phyloP scores from a whole-genome alignment of 2,113 vertebrate species.

The Hippopotamus amphibius region DNA sequence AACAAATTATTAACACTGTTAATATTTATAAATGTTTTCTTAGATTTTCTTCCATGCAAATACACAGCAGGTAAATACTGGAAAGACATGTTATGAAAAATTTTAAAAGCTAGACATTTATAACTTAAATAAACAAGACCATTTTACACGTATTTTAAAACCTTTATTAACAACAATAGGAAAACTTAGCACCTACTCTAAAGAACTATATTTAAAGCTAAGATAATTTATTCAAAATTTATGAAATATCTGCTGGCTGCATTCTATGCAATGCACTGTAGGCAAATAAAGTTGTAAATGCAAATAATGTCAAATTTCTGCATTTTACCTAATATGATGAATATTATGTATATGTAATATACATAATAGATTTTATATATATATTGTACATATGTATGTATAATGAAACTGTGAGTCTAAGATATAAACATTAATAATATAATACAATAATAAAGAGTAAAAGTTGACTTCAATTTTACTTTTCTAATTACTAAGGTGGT shows the following conservation, averaged over 20 bases:
- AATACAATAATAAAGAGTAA: neutral
- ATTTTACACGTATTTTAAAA: neutral
- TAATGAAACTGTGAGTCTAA: neutral
- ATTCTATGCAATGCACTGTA: neutral
- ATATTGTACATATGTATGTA: neutral
- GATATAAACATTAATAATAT: neutral
- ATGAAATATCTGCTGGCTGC: neutral
- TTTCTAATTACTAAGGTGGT: neutral
- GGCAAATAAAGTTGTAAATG: neutral
- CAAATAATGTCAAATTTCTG: neutral
- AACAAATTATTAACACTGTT: constrained; percentile 53
- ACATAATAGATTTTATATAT: neutral
- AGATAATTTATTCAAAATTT: constrained; percentile 16
- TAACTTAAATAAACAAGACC: neutral
- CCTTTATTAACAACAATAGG: neutral
- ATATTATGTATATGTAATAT: neutral
- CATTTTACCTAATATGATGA: neutral
- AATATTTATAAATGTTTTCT: constrained; percentile 55
- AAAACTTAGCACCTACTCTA: neutral
- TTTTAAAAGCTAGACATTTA: constrained; percentile 42
- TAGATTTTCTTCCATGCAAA: neutral
- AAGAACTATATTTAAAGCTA: neutral
- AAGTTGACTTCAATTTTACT: neutral
- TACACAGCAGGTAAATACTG: neutral
- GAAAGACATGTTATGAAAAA: neutral